Conservation (phyloP, 1,140 invertebrate species). For the Lanistes nyassanus region DNA sequence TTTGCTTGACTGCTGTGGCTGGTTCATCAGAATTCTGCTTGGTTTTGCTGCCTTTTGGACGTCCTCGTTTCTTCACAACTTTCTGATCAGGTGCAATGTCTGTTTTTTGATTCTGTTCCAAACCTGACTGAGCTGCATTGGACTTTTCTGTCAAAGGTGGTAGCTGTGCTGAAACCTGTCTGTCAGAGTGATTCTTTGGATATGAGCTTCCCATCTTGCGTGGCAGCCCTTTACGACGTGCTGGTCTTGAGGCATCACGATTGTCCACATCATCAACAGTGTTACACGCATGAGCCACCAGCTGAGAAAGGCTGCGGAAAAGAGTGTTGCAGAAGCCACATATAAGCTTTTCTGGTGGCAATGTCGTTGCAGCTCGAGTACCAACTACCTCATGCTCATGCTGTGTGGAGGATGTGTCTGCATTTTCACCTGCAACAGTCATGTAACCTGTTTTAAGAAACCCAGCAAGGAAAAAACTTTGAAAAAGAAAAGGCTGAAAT, state of each 20-base stretch:
- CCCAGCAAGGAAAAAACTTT: no score
- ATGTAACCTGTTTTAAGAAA: no score
- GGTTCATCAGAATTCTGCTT: conserved; percentile 2
- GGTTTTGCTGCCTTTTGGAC: conserved; percentile 33
- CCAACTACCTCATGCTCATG: neutral
- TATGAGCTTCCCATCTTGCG: conserved; percentile 19
- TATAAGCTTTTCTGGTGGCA: neutral
- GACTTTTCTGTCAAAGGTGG: neutral
- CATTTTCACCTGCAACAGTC: no score
- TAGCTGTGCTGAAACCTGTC: neutral
- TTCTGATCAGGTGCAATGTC: neutral
- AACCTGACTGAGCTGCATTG: neutral
- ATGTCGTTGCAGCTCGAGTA: neutral
- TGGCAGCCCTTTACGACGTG: conserved; percentile 30
- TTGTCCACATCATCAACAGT: conserved; percentile 8
- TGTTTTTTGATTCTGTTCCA: neutral
- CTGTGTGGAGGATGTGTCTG: no score
- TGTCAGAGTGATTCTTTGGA: neutral
- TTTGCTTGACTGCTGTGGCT: neutral
- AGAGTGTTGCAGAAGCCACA: conserved; percentile 24
- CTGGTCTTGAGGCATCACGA: conserved; percentile 9
- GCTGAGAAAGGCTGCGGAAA: conserved; percentile 24
- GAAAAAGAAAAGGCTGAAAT: neutral
- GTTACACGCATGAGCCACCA: conserved; percentile 27
- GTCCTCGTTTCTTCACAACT: conserved; percentile 13